Evolutionary conservation across 92 coral and sea anemone genomes (phyloP), one percentile per base, ranked within the genome.

Genomic region (Meandrina meandrites): DNA sequence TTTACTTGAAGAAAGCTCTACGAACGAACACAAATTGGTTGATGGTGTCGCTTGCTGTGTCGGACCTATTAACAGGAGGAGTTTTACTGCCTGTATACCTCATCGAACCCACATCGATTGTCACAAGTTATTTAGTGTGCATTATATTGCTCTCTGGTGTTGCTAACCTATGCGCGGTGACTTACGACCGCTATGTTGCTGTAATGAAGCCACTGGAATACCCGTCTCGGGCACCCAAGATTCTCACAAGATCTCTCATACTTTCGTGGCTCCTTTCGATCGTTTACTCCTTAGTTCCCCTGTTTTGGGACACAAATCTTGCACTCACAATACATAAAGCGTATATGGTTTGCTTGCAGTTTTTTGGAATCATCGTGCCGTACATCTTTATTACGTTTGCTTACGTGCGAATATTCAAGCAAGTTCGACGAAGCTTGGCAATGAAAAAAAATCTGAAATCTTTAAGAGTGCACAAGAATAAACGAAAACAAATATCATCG

Each of bases 101-200:
- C 86, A 85, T 90, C 17, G 54, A 87, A 4, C 97, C 97, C 14
- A 84, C 92, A 22, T 94, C 97, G 22, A 83, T 81, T 24, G 75
- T 91, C 30, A 86, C 91, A 50, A 86, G 94, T 6, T 91, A 94
- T 54, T 34, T 94, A 30, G 91, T 92, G 13, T 90, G 89, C 7
- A 85, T 92, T 16, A 91, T 94, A 22, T 89, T 94, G 22, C 86
- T 90, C 3, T 88, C 94, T 17, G 97, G 97, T n/a, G 97, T 94
- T 53, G 95, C 93, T 21, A 94, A 94, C 77, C 90, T 94, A 16
- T 86, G 91, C 1, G 91, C 97, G 12, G 97, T 94, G 11, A 94
- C 97, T 8, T 94, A 92, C 76, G 97, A 94, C 68, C 90, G 97
- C 19, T 94, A 88, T 76, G 58, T 92, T 40, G 97, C 97, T 13